phyloP scores from a whole-genome alignment of 2,888 invertebrate species.

The Tinea semifulvella region DNA sequence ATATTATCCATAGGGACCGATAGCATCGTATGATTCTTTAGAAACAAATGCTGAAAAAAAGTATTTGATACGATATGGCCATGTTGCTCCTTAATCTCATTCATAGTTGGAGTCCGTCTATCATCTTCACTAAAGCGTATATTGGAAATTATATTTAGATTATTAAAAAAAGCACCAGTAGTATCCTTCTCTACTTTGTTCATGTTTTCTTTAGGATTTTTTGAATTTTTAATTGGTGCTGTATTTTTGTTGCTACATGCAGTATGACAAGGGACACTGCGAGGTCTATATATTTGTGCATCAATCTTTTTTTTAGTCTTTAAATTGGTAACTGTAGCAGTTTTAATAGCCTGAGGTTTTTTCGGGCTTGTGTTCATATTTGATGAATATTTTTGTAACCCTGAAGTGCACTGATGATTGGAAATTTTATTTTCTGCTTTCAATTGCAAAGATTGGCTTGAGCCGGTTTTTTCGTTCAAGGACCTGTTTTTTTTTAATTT shows the following conservation, averaged over 20 bases:
- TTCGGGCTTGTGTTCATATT: slow-evolving; percentile 34
- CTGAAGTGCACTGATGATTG: slow-evolving; percentile 18
- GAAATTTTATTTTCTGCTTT: background rate
- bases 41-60: slow-evolving; percentile 77
- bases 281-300: slow-evolving; percentile 35
- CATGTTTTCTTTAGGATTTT: slow-evolving; percentile 2
- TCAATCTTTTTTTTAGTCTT: slow-evolving; percentile 48
- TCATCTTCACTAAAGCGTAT: slow-evolving; percentile 57
- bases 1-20: slow-evolving; percentile 28
- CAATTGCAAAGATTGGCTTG: slow-evolving; percentile 28
- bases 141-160: slow-evolving; percentile 31
- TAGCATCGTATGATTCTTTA: slow-evolving; percentile 51
- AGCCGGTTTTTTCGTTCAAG: slow-evolving; percentile 39
- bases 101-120: slow-evolving; percentile 30
- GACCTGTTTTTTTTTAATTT: slow-evolving; percentile 49
- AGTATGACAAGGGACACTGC: slow-evolving; percentile 45
- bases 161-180: slow-evolving; percentile 20
- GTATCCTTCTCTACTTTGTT: slow-evolving; percentile 20
- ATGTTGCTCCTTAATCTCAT: slow-evolving; percentile 65
- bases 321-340: slow-evolving; percentile 45
- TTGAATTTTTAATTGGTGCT: slow-evolving; percentile 21
- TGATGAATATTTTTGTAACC: slow-evolving; percentile 36
- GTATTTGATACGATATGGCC: slow-evolving; percentile 69
- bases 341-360: slow-evolving; percentile 40
- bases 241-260: slow-evolving; percentile 43